Evolutionary conservation across 2,797 vertebrate genomes (phyloP).

Genomic region (Leptodactylus fallax): DNA sequence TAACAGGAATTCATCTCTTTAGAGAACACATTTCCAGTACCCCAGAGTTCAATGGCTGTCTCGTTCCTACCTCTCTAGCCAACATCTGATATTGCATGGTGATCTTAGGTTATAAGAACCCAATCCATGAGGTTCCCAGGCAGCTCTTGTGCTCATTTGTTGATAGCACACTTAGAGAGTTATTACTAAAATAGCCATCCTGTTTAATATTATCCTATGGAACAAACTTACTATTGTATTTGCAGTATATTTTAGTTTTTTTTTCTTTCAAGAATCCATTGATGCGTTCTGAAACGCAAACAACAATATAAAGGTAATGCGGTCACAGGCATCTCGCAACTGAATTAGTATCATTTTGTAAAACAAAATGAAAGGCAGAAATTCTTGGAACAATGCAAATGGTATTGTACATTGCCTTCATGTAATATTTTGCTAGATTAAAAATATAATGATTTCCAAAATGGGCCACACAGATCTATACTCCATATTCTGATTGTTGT

Average conservation of each 20-base stretch:
- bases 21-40: no score
- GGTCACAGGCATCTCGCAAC: neutral
- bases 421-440: slow-evolving; percentile 54
- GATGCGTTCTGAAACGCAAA: neutral
- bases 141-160: no score
- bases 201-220: neutral
- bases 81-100: no score
- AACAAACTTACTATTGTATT: neutral
- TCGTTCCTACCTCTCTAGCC: no score
- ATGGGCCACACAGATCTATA: slow-evolving; percentile 57
- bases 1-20: no score
- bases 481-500: slow-evolving; percentile 63
- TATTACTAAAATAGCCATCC: no score
- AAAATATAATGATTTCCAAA: slow-evolving; percentile 57
- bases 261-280: neutral
- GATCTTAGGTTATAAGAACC: no score
- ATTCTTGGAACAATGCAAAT: slow-evolving; percentile 15
- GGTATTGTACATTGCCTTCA: slow-evolving; percentile 33
- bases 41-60: no score
- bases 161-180: no score
- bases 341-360: neutral
- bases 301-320: neutral
- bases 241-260: neutral
- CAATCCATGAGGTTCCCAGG: no score
- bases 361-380: slow-evolving; percentile 28